Evolutionary conservation across 1,140 invertebrate species (phyloP), one percentile per base, ranked within the genome.

Genomic region (Spodoptera frugiperda): DNA sequence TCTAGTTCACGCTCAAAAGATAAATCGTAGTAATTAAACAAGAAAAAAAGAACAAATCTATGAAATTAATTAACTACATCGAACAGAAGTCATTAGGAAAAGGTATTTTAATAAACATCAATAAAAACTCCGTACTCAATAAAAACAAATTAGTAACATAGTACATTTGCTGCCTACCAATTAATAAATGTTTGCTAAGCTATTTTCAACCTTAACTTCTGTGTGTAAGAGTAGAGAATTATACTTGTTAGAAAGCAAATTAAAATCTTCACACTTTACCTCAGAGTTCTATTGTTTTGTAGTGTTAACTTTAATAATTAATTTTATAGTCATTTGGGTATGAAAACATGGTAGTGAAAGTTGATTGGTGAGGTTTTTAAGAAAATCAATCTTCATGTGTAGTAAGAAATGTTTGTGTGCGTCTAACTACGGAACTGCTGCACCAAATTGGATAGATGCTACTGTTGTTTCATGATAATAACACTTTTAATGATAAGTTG

Each of bases 271-370:
- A 15, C 65, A 68, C 65, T 68, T 68, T 3, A n/a, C 19, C 0
- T 21, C 21, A 68, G 48, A 33, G 39, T 5, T n/a, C 2, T n/a
- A 53, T 68, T 68, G 65, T 68, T 51, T 68, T 12, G n/a, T 67
- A 25, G 63, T 67, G 44, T 67, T 48, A 25, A 49, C 63, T 67
- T 67, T 25, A 49, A 67, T 48, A 67, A 63, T 48, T 67, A 49
- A 67, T 67, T 67, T 19, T 30, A 48, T 44, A 48, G 21, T 21
- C 63, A 49, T 65, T 49, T 67, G 44, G 12, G 33, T 25, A 49
- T 19, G 19, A 63, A 63, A 63, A 63, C 33, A 19, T 19, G 15
- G 59, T 39, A 15, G 57, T n/a, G 33, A 63, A 17, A 63, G 11
- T 44, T 4, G n/a, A n/a, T n/a, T n/a, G n/a, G n/a, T n/a, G n/a